Conservation (phyloP, 2,113 vertebrate species). For the Columba janthina region DNA sequence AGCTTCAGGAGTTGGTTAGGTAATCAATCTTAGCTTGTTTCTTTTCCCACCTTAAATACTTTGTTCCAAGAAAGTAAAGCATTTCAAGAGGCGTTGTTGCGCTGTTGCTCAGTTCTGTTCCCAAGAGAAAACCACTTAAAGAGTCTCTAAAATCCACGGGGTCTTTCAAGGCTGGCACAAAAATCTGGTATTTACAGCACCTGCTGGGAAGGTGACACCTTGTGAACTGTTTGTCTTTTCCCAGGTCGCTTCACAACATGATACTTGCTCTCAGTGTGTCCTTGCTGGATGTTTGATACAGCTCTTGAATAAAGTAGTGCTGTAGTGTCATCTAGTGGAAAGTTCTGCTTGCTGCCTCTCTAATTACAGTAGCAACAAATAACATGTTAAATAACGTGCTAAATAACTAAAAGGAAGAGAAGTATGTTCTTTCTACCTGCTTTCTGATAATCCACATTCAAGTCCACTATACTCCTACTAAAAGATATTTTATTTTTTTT, state of each 20-base stretch:
- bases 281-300: background rate
- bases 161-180: background rate
- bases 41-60: background rate
- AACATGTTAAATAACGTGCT: too few relatives aligned
- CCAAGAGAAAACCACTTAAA: background rate
- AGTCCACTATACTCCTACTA: background rate
- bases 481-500: background rate
- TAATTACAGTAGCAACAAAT: background rate
- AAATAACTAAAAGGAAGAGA: background rate
- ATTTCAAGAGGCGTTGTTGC: background rate
- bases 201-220: background rate
- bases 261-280: background rate
- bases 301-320: background rate
- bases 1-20: background rate
- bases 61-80: background rate
- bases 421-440: background rate
- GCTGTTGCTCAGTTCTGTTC: background rate
- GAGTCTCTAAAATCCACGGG: background rate
- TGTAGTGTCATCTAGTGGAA: conserved; percentile 34
- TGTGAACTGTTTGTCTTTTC: background rate
- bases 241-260: background rate
- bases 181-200: background rate
- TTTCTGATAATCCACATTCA: background rate
- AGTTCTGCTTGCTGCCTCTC: background rate
- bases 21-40: background rate